A percentile compares a stretch with the other conserved stretches of the same genome.
Conservation (phyloP, 2,888 invertebrate genomes). For the Thera britannica region DNA sequence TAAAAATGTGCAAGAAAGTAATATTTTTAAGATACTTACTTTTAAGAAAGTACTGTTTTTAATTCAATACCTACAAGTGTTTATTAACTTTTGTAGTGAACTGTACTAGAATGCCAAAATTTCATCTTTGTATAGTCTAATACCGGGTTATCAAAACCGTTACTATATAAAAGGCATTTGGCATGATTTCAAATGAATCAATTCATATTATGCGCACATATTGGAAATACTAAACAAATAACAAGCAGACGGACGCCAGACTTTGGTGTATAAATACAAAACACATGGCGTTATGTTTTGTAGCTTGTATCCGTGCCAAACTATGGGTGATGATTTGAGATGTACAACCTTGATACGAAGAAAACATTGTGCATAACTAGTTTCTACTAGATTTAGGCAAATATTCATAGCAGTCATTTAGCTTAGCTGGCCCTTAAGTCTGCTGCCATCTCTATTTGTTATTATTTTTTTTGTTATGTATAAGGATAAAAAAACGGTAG, state of each 20-base stretch:
- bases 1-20: too few relatives aligned
- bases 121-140: constrained; percentile 4
- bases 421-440: too few relatives aligned
- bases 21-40: too few relatives aligned
- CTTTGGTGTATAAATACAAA: constrained; percentile 52
- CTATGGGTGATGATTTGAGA: constrained; percentile 48
- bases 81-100: too few relatives aligned
- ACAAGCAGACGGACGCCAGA: constrained; percentile 67
- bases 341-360: constrained; percentile 44
- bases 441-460: too few relatives aligned
- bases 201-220: constrained; percentile 46
- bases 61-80: too few relatives aligned
- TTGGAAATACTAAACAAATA: constrained; percentile 51
- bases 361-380: neutral
- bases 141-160: constrained; percentile 23
- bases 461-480: too few relatives aligned
- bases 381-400: neutral
- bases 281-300: constrained; percentile 40
- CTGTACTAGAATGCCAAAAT: too few relatives aligned
- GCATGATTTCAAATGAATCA: constrained; percentile 46
- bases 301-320: constrained; percentile 40
- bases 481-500: too few relatives aligned
- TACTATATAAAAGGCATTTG: constrained; percentile 40
- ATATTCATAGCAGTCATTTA: too few relatives aligned
- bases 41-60: too few relatives aligned